Evolutionary conservation across 2,113 vertebrate species (phyloP).

Genomic region (Actenoides hombroni): DNA sequence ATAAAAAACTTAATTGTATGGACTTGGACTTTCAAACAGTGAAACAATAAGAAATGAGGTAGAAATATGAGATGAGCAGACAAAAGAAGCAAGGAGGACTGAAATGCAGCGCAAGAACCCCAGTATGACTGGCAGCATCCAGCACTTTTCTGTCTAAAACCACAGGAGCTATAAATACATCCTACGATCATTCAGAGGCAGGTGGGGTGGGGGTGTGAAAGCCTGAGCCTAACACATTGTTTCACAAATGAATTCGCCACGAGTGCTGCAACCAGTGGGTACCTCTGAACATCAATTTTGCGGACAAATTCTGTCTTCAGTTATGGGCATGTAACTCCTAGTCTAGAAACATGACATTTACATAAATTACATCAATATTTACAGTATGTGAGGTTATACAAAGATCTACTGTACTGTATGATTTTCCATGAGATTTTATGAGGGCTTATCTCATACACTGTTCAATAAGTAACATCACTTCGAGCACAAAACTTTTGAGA

Average conservation of each 20-base stretch:
- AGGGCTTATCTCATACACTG: neutral
- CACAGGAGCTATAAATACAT: neutral
- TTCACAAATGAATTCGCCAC: neutral
- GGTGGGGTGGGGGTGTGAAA: neutral
- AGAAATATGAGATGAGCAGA: neutral
- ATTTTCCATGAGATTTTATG: neutral
- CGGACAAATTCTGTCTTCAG: neutral
- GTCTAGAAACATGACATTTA: neutral
- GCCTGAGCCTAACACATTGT: neutral
- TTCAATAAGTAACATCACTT: neutral
- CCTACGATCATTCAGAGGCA: neutral
- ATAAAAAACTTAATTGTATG: neutral
- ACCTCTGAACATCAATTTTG: neutral
- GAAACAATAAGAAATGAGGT: neutral
- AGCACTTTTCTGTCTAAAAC: neutral
- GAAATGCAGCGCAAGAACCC: neutral
- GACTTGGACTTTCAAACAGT: neutral
- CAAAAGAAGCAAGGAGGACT: neutral
- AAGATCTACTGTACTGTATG: neutral
- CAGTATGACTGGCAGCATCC: neutral
- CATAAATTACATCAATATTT: neutral
- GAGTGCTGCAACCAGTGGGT: neutral
- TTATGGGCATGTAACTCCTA: neutral
- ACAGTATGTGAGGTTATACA: neutral
- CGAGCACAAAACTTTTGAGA: neutral